Evolutionary conservation across 2,797 vertebrate species (phyloP).

Genomic region (Echiichthys vipera): DNA sequence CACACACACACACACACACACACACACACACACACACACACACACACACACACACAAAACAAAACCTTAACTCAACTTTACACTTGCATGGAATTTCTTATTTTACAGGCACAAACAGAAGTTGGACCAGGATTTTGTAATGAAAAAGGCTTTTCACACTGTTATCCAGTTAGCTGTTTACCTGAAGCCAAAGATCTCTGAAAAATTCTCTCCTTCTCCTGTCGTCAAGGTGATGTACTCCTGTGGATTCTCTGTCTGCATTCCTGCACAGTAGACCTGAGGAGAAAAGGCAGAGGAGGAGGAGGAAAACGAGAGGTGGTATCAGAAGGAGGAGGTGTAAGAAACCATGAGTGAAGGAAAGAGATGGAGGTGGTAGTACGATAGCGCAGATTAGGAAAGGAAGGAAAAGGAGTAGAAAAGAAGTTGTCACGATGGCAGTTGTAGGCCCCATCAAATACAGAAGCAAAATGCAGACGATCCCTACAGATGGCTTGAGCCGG

Average conservation of each 20-base stretch:
- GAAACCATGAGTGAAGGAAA: constrained; percentile 1
- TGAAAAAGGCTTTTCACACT: constrained; percentile 34
- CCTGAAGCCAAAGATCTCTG: constrained; percentile 97
- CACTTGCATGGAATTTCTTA: constrained; percentile 46
- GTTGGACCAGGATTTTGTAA: constrained; percentile 31
- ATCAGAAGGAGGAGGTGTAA: constrained; percentile 3
- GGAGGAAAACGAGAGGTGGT: constrained; percentile 5
- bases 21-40: constrained; percentile 16
- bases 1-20: not conserved
- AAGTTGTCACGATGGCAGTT: not conserved
- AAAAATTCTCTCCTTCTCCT: constrained; percentile 94
- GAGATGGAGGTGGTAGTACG: not conserved
- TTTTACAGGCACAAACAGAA: constrained; percentile 27
- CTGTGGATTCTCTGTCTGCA: constrained; percentile 91
- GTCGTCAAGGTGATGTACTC: constrained; percentile 92
- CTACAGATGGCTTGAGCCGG: not conserved
- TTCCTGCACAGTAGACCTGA: constrained; percentile 94
- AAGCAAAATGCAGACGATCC: not conserved
- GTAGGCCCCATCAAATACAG: not conserved
- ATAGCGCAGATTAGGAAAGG: not conserved
- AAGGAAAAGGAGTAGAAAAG: not conserved
- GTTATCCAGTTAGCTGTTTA: constrained; percentile 73
- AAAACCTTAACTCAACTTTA: constrained; percentile 45
- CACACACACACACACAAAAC: constrained; percentile 31
- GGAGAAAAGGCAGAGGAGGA: constrained; percentile 22